These are phyloP conservation scores for Magallana ariakensis DNA, from an alignment of 1,140 invertebrate species.

Conservation along the genomic window DNA sequence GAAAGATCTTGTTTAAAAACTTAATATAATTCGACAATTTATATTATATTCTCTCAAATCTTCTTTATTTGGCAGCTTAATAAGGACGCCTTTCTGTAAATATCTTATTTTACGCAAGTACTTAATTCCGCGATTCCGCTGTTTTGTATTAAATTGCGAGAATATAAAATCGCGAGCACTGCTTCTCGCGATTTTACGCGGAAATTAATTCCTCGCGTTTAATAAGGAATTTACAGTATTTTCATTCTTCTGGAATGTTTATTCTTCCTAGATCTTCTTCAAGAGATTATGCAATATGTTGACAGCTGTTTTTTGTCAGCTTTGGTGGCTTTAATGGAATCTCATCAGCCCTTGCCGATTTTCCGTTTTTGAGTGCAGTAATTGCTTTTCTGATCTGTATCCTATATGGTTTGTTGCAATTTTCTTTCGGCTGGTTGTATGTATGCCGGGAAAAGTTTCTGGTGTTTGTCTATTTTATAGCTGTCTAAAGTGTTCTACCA, in stretches of 20 bases:
- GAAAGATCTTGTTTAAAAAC: constrained; percentile 41
- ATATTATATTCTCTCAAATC: constrained; percentile 59
- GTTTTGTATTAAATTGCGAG: too few species aligned
- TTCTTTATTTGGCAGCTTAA: constrained; percentile 58
- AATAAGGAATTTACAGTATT: too few species aligned
- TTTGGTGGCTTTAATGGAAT: constrained; percentile 43
- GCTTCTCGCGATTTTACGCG: too few species aligned
- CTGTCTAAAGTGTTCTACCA: constrained; percentile 58
- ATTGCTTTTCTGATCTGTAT: constrained; percentile 38
- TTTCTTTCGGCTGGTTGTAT: constrained; percentile 41
- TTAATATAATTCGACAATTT: constrained; percentile 64
- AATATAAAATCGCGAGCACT: too few species aligned
- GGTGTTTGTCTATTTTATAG: constrained; percentile 46
- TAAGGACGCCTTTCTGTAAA: constrained; percentile 48
- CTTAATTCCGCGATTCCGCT: too few species aligned
- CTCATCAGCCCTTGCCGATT: constrained; percentile 22
- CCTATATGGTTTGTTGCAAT: constrained; percentile 10
- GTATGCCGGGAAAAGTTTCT: constrained; percentile 23
- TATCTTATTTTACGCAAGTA: too few species aligned
- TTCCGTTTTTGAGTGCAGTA: constrained; percentile 36
- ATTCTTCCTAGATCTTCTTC: constrained; percentile 49
- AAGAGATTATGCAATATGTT: constrained; percentile 14
- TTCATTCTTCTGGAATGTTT: constrained; percentile 51
- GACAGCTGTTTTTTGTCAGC: constrained; percentile 5
- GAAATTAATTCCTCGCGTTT: too few species aligned